A percentile compares a stretch with the other conserved stretches of the same genome.
phyloP scores from a whole-genome alignment of 1,140 invertebrate genomes.

The Delia radicum region DNA sequence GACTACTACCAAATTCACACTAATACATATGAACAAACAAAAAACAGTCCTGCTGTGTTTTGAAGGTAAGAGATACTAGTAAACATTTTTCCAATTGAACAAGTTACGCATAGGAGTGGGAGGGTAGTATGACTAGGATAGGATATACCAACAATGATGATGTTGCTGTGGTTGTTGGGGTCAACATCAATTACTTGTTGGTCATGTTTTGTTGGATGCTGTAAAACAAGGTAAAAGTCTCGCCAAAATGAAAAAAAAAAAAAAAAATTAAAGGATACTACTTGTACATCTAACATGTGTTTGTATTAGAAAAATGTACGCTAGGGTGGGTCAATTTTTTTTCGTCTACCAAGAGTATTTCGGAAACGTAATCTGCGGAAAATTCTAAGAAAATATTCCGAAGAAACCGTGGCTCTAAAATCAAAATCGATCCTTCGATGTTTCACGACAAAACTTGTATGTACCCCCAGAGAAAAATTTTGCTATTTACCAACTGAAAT shows the following conservation, averaged over 20 bases:
- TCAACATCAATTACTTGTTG: conserved; percentile 17
- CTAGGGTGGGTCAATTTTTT: no score
- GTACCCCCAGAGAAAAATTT: no score
- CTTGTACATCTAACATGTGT: conserved; percentile 11
- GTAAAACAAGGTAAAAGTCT: conserved; percentile 18
- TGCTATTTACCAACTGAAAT: no score
- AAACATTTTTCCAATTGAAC: conserved; percentile 10
- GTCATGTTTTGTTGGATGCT: neutral
- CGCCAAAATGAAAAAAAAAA: no score
- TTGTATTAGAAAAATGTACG: neutral
- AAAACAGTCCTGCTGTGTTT: neutral
- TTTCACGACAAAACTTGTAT: no score
- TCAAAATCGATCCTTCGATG: no score
- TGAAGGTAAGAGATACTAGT: neutral
- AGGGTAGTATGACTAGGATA: neutral
- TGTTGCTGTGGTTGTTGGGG: conserved; percentile 19
- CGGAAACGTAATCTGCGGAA: no score
- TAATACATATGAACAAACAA: neutral
- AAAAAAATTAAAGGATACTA: neutral
- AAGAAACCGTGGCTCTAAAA: no score
- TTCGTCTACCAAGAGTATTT: no score
- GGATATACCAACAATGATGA: neutral
- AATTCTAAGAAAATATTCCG: no score
- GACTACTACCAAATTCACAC: neutral
- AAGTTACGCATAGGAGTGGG: neutral